A percentile compares a stretch with the other conserved stretches of the same genome.
Conservation (phyloP, 1,140 invertebrate genomes). For the Penaeus chinensis region DNA sequence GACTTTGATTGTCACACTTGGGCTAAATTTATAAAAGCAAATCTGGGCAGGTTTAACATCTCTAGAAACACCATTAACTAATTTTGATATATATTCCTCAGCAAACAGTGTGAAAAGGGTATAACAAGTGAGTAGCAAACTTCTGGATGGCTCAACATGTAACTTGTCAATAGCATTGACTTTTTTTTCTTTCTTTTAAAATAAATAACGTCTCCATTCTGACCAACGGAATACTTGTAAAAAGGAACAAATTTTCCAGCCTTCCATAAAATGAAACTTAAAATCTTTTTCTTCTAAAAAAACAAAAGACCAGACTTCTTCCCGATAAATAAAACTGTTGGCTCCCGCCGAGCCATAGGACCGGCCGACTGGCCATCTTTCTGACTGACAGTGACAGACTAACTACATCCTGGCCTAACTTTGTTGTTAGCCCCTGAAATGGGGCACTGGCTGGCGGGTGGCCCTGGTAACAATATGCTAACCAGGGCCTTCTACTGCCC, state of each 20-base stretch:
- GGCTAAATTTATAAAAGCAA: conserved; percentile 47
- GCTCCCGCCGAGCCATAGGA: conserved; percentile 43
- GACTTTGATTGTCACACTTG: conserved; percentile 55
- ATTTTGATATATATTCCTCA: conserved; percentile 49
- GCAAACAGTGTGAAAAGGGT: conserved; percentile 41
- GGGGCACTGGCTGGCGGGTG: conserved; percentile 36
- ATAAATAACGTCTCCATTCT: conserved; percentile 43
- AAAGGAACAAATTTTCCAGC: conserved; percentile 29
- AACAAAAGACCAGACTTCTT: conserved; percentile 28
- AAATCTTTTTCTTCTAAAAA: conserved; percentile 28
- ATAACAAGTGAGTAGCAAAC: conserved; percentile 54
- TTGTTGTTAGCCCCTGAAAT: conserved; percentile 21
- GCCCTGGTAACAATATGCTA: conserved; percentile 3
- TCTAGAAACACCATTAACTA: conserved; percentile 50
- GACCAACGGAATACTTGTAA: conserved; percentile 47
- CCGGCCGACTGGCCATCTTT: conserved; percentile 28
- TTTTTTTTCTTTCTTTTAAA: conserved; percentile 8
- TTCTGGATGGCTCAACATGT: conserved; percentile 47
- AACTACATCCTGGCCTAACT: conserved; percentile 38
- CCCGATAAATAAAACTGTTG: conserved; percentile 40
- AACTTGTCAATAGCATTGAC: conserved; percentile 36
- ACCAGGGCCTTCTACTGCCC: conserved; percentile 22
- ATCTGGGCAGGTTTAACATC: conserved; percentile 48
- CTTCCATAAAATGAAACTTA: conserved; percentile 35
- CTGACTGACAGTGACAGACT: conserved; percentile 16